phyloP scores from a whole-genome alignment of 2,888 invertebrate species.

The Thelaira solivaga region DNA sequence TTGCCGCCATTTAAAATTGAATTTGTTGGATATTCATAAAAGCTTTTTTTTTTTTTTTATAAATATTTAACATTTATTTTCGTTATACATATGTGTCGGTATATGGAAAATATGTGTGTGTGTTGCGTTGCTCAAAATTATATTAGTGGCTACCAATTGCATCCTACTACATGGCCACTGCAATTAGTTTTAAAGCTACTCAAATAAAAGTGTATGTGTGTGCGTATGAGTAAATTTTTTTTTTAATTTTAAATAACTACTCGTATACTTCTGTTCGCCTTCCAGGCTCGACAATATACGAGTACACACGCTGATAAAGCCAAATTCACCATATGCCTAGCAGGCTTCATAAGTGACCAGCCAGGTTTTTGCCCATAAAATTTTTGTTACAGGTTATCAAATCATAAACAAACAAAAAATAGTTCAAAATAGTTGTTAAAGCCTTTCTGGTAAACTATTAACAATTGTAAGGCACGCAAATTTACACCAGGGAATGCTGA shows the following conservation, averaged over 20 bases:
- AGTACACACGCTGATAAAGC: not conserved
- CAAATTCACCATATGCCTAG: not conserved
- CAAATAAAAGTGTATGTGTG: not conserved
- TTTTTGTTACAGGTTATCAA: slow-evolving; percentile 2
- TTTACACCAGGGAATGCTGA: not conserved
- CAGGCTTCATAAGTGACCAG: slow-evolving; percentile 19
- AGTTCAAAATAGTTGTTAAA: not conserved
- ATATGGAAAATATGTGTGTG: not conserved
- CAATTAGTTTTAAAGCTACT: slow-evolving; percentile 18
- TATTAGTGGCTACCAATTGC: slow-evolving; percentile 54
- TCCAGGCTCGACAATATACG: slow-evolving; percentile 3
- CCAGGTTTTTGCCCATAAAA: not conserved
- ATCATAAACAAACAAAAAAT: slow-evolving; percentile 1
- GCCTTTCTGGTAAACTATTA: not conserved
- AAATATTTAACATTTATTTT: not conserved
- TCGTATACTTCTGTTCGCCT: slow-evolving; percentile 1
- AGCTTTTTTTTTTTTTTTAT: slow-evolving; percentile 14
- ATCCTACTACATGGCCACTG: slow-evolving; percentile 11
- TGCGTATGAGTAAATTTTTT: not conserved
- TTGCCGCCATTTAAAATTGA: slow-evolving; percentile 59
- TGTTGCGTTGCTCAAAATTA: slow-evolving; percentile 51
- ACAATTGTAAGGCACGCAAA: not conserved
- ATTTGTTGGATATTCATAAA: slow-evolving; percentile 60
- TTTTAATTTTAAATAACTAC: slow-evolving; percentile 22
- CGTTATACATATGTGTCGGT: not conserved